Base-by-base conservation (phyloP, 2,888 invertebrate species). In the Anthophora plumipes region DNA sequence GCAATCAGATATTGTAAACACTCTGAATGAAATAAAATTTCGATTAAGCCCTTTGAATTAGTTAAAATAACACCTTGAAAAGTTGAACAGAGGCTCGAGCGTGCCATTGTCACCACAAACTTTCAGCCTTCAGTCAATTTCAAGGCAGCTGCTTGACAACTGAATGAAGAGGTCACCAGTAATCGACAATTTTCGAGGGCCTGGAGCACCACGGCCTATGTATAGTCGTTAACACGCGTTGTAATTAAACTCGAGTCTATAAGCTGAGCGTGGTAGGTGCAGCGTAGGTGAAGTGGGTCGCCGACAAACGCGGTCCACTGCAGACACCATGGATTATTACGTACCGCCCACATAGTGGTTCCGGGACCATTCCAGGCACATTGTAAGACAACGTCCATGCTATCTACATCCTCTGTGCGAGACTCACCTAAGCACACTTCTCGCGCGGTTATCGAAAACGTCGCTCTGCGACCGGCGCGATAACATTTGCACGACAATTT, bases 221-320 rank as follows among this genome's bases (percentile, higher is more conserved):
- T 74, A 87, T 48, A 20, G 46, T 74, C 77, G 76, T 84, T 85
- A 80, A 78, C 80, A 72, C 64, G 72, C 80, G 85, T 83, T 85
- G 89, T 91, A 91, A 91, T 91, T 91, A 89, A 91, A 89, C 86
- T 77, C 72, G 82, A 85, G 85, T 89, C 89, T 90, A 90, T 88
- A 89, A 80, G 63, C 80, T 48, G 43, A 72, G 72, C 57, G 60
- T 64, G 64, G 52, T 67, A 52, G 86, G 71, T 88, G 84, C 73
- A 76, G 75, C 55, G 70, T 77, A 73, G 78, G 80, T 85, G 86
- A 89, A 90, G 88, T 88, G 85, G 85, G 83, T 88, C 86, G 83
- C 84, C 82, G 68, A 76, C 73, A 78, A 85, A 85, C 82, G 74
- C 70, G 81, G 76, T 75, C 71, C 78, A 72, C 39, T 74, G 76